phyloP scores from a whole-genome alignment of 1,140 invertebrate genomes.

The Orussus abietinus region DNA sequence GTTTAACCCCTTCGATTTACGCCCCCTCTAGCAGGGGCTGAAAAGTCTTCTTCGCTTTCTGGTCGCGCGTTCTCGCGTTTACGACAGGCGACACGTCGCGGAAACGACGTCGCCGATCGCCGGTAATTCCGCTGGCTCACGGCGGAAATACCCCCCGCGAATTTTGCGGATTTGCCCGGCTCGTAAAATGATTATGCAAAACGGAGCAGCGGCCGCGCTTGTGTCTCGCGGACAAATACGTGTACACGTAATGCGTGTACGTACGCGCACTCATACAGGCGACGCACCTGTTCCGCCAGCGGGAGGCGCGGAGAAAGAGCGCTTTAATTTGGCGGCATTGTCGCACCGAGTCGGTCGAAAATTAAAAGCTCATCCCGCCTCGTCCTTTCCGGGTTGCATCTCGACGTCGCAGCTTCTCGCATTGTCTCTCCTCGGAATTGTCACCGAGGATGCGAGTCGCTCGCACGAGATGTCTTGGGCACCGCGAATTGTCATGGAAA shows the following conservation, averaged over 20 bases:
- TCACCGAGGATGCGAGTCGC: conserved; percentile 32
- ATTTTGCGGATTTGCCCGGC: conserved; percentile 25
- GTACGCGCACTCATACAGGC: too few species aligned
- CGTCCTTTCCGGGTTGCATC: conserved; percentile 7
- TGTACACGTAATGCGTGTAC: too few species aligned
- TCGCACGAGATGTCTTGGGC: not conserved
- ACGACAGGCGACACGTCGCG: too few species aligned
- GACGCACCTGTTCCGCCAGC: conserved; percentile 1
- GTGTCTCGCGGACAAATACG: too few species aligned
- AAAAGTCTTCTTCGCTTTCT: too few species aligned
- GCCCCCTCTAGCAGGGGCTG: too few species aligned
- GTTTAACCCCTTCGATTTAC: too few species aligned
- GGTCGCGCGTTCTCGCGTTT: too few species aligned
- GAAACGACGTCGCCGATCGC: too few species aligned
- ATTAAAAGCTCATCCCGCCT: conserved; percentile 39
- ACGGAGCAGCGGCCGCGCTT: conserved; percentile 9
- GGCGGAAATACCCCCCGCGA: too few species aligned
- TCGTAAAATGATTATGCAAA: conserved; percentile 36
- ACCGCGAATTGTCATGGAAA: too few species aligned
- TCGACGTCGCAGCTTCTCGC: conserved; percentile 1
- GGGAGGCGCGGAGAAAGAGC: conserved; percentile 8
- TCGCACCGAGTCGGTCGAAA: conserved; percentile 25
- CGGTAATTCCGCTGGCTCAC: too few species aligned
- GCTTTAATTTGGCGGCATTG: conserved; percentile 39
- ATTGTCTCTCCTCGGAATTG: conserved; percentile 33